A percentile compares a stretch with the other conserved stretches of the same genome.
phyloP scores from a whole-genome alignment of 2,888 invertebrate species.

The Cyaniris semiargus region DNA sequence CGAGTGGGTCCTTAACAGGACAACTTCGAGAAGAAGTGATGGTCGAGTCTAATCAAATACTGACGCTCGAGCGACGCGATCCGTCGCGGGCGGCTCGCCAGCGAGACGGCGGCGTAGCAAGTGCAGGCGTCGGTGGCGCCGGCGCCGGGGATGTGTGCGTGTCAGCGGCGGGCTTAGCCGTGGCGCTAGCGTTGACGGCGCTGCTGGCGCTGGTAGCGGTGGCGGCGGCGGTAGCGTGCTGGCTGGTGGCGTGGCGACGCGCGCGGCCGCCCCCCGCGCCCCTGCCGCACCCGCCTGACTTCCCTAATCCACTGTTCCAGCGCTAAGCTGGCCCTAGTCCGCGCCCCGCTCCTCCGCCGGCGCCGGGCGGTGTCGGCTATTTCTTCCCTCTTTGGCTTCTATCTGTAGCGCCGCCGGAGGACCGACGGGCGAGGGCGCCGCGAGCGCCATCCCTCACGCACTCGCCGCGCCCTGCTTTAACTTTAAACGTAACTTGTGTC shows the following conservation, averaged over 20 bases:
- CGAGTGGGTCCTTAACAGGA: slow-evolving; percentile 84
- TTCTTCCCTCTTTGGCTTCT: slow-evolving; percentile 69
- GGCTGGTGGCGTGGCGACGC: slow-evolving; percentile 95
- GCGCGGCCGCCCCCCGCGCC: slow-evolving; percentile 93
- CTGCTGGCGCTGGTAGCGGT: slow-evolving; percentile 95
- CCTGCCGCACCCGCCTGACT: slow-evolving; percentile 96
- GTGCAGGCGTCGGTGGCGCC: slow-evolving; percentile 78
- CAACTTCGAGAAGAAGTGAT: slow-evolving; percentile 95
- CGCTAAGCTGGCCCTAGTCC: slow-evolving; percentile 67
- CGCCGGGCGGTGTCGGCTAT: slow-evolving; percentile 75
- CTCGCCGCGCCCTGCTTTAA: slow-evolving; percentile 66
- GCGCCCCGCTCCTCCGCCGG: slow-evolving; percentile 77
- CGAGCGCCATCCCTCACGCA: slow-evolving; percentile 72
- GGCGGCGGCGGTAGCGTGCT: slow-evolving; percentile 96
- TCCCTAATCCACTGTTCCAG: slow-evolving; percentile 94
- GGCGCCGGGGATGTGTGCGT: slow-evolving; percentile 92
- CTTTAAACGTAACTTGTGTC: slow-evolving; percentile 57
- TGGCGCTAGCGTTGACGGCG: slow-evolving; percentile 94
- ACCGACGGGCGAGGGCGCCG: slow-evolving; percentile 72
- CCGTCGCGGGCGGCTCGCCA: slow-evolving; percentile 88
- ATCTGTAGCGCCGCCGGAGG: slow-evolving; percentile 71
- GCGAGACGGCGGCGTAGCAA: slow-evolving; percentile 89
- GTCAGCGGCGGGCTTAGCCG: slow-evolving; percentile 95
- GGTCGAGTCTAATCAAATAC: slow-evolving; percentile 94
- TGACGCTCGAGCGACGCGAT: slow-evolving; percentile 92